Percentiles rank a stretch among this genome's conserved stretches.
phyloP scores from a whole-genome alignment of 2,888 invertebrate genomes.

The Tanypteryx hageni region DNA sequence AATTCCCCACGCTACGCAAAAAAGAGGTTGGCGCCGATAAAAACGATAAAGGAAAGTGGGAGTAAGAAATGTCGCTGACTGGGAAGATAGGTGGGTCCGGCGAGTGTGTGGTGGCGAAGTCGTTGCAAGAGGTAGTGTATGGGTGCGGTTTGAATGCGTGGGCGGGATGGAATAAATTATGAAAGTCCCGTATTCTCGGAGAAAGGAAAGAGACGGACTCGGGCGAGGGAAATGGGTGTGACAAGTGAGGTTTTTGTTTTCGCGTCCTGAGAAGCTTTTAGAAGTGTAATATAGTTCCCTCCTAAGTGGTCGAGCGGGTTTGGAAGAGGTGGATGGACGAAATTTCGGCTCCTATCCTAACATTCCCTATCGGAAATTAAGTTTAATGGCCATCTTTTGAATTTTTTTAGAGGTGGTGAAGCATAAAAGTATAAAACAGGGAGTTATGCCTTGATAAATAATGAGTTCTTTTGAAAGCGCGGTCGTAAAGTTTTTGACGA shows the following conservation, averaged over 20 bases:
- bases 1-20: neutral
- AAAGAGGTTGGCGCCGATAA: neutral
- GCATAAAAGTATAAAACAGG: too few relatives aligned
- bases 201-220: neutral
- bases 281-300: too few relatives aligned
- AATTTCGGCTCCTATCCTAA: too few relatives aligned
- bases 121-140: slow-evolving; percentile 41
- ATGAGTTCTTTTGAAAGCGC: neutral
- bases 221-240: neutral
- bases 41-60: slow-evolving; percentile 1
- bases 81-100: neutral
- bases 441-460: too few relatives aligned
- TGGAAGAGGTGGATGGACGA: too few relatives aligned
- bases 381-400: too few relatives aligned
- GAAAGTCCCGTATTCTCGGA: neutral
- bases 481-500: neutral
- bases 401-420: too few relatives aligned
- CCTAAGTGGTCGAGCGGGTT: too few relatives aligned
- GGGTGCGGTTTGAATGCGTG: slow-evolving; percentile 22
- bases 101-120: neutral
- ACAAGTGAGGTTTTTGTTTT: neutral
- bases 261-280: too few relatives aligned
- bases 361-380: too few relatives aligned
- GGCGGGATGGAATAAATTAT: slow-evolving; percentile 12
- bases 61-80: neutral